Conservation (phyloP, 2,797 vertebrate genomes). For the Platyrinchus mystaceus region DNA sequence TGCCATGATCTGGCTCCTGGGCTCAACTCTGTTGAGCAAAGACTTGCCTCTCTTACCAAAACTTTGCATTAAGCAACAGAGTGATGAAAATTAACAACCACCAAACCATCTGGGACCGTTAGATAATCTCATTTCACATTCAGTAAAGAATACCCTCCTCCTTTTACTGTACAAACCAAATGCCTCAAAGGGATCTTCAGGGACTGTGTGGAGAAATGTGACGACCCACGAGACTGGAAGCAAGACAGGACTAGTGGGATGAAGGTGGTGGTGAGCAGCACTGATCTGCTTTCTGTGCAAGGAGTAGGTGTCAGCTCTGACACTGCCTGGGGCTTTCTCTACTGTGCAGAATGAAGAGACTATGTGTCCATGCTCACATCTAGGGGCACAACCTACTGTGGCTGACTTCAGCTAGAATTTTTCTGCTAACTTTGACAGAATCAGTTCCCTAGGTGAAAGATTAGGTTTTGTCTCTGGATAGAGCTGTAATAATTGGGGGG, state of each 20-base stretch:
- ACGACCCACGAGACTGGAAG: background rate
- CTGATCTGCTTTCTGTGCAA: background rate
- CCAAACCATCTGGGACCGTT: background rate
- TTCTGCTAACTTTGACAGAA: background rate
- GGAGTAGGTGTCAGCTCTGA: background rate
- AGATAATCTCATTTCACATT: background rate
- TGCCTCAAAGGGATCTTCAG: background rate
- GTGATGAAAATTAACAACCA: background rate
- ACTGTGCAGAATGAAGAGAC: background rate
- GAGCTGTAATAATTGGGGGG: background rate
- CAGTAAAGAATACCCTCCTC: background rate
- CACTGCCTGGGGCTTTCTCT: background rate
- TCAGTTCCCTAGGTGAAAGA: background rate
- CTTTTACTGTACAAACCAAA: background rate
- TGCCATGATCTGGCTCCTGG: background rate
- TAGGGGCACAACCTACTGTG: background rate
- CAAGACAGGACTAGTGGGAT: background rate
- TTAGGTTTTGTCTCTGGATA: background rate
- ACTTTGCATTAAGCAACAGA: background rate
- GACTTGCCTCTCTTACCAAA: background rate
- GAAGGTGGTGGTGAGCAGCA: background rate
- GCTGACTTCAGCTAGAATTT: background rate
- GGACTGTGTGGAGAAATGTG: background rate
- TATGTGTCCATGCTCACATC: fast-evolving
- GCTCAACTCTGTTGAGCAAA: background rate